These are phyloP conservation scores for Cydia amplana DNA, from an alignment of 1,140 invertebrate genomes.

Conservation along the genomic window DNA sequence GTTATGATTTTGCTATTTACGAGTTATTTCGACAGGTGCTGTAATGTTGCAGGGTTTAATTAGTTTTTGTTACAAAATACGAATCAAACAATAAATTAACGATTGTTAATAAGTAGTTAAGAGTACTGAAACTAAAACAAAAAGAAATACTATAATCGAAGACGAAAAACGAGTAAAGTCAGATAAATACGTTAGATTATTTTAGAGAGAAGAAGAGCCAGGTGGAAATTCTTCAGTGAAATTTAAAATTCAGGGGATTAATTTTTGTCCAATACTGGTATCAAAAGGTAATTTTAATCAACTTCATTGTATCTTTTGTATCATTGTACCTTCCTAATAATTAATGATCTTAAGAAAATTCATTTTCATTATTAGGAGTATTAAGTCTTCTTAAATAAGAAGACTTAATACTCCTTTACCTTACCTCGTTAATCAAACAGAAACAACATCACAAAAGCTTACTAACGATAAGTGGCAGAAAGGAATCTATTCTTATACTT, in stretches of 20 bases:
- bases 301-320: too few relatives aligned
- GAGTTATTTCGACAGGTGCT: neutral
- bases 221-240: too few relatives aligned
- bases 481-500: neutral
- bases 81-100: too few relatives aligned
- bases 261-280: too few relatives aligned
- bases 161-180: too few relatives aligned
- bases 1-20: conserved; percentile 3
- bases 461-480: neutral
- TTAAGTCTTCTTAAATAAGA: neutral
- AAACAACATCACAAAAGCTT: conserved; percentile 8
- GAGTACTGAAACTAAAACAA: neutral
- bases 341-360: neutral
- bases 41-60: too few relatives aligned
- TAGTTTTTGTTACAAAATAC: too few relatives aligned
- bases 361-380: neutral
- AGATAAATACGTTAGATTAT: too few relatives aligned
- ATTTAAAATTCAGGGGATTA: too few relatives aligned
- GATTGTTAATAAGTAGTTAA: too few relatives aligned
- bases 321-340: neutral
- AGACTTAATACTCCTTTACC: neutral
- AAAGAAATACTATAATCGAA: neutral
- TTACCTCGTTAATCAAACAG: neutral
- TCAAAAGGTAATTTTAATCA: too few relatives aligned
- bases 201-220: too few relatives aligned